Percentiles rank a stretch among this genome's conserved stretches.
Conservation (phyloP, 2,888 invertebrate genomes). For the Lysandra coridon region DNA sequence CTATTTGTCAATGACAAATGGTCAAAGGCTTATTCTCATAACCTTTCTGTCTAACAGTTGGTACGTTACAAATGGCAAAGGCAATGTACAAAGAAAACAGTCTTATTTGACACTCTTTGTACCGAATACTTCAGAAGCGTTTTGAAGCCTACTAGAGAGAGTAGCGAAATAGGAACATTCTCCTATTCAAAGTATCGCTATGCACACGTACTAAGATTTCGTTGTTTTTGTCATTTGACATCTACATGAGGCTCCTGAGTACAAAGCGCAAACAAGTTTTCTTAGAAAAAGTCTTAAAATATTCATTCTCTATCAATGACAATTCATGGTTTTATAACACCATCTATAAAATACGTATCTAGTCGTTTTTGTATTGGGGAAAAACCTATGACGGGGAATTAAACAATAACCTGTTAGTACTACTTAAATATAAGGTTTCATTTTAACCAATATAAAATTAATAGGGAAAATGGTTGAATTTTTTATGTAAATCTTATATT, state of each 20-base stretch:
- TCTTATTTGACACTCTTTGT: slow-evolving; percentile 5
- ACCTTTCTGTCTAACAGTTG: too few relatives aligned
- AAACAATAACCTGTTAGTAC: background rate
- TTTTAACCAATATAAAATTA: background rate
- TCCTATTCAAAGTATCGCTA: slow-evolving; percentile 9
- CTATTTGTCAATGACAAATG: too few relatives aligned
- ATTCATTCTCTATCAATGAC: background rate
- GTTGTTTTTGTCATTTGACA: background rate
- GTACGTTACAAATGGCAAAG: too few relatives aligned
- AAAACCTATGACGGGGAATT: background rate
- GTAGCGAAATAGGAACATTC: slow-evolving; percentile 12
- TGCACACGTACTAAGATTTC: background rate
- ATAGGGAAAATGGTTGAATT: background rate
- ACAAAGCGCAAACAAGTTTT: background rate
- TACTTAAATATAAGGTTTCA: background rate
- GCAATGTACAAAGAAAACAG: background rate
- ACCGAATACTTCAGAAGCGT: background rate
- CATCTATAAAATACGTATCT: background rate
- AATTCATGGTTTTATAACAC: background rate
- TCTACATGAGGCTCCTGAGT: background rate
- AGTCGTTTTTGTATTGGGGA: background rate
- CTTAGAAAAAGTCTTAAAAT: background rate
- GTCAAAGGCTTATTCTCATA: too few relatives aligned
- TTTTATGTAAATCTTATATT: background rate
- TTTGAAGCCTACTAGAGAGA: background rate